Conservation (phyloP, 2,888 invertebrate genomes). For the Odontothrips loti region DNA sequence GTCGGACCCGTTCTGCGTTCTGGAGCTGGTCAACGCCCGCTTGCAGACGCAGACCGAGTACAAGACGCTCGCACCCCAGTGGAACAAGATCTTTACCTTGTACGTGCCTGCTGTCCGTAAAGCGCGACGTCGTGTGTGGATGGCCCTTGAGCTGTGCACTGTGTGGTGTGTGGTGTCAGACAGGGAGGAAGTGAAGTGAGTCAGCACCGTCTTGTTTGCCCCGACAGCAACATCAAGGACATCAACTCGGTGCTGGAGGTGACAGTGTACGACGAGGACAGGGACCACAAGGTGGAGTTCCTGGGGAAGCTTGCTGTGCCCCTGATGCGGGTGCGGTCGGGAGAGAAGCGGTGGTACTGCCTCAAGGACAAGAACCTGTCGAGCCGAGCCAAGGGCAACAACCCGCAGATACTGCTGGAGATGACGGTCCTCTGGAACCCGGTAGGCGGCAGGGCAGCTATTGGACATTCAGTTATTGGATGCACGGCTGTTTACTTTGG, state of each 20-base stretch:
- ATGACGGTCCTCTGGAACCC: slow-evolving; percentile 91
- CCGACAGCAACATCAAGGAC: slow-evolving; percentile 79
- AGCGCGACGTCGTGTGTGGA: no score
- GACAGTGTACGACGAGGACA: slow-evolving; percentile 96
- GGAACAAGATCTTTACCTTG: slow-evolving; percentile 99
- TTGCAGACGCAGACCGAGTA: slow-evolving; percentile 98
- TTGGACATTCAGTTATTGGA: not conserved
- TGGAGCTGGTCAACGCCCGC: slow-evolving; percentile 90
- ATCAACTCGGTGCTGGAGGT: slow-evolving; percentile 91
- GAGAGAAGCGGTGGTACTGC: slow-evolving; percentile 92
- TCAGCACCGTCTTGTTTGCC: no score
- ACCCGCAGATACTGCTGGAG: slow-evolving; percentile 85
- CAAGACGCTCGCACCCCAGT: slow-evolving; percentile 91
- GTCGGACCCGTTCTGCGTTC: slow-evolving; percentile 96
- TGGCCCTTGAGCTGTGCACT: no score
- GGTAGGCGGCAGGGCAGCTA: slow-evolving; percentile 47
- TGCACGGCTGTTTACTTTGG: no score
- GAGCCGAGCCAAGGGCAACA: slow-evolving; percentile 84
- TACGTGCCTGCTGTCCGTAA: slow-evolving; percentile 62
- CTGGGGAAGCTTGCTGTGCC: slow-evolving; percentile 89
- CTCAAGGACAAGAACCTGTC: slow-evolving; percentile 93
- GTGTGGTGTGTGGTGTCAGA: not conserved
- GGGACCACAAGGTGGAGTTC: slow-evolving; percentile 97
- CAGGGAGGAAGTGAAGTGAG: not conserved
- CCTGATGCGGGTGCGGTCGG: slow-evolving; percentile 76